Evolutionary conservation across 2,888 invertebrate genomes (phyloP).

Genomic region (Parapristionchus giblindavisi): DNA sequence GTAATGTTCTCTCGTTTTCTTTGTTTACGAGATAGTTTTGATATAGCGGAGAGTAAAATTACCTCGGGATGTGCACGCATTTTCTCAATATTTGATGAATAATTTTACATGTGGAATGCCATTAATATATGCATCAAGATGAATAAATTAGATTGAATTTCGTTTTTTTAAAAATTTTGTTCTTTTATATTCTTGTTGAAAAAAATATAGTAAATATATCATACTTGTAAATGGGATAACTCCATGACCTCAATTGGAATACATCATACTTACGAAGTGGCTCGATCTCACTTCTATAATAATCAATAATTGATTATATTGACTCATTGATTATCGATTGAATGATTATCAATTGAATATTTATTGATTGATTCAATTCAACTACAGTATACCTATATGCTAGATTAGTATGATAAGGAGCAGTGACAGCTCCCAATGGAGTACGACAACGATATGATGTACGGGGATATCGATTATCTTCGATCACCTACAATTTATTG

Average conservation of each 20-base stretch:
- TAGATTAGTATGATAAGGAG: slow-evolving; percentile 67
- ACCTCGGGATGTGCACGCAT: too few relatives aligned
- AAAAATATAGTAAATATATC: too few relatives aligned
- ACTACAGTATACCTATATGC: slow-evolving; percentile 51
- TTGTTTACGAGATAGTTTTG: too few relatives aligned
- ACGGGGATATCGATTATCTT: slow-evolving; percentile 42
- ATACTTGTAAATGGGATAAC: slow-evolving; percentile 68
- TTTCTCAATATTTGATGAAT: too few relatives aligned
- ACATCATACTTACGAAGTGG: slow-evolving; percentile 69
- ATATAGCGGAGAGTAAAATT: too few relatives aligned
- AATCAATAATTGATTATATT: neutral
- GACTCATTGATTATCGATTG: neutral
- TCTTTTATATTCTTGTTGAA: too few relatives aligned
- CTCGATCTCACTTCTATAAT: slow-evolving; percentile 39
- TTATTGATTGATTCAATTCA: neutral
- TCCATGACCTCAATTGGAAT: slow-evolving; percentile 68
- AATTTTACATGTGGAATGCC: too few relatives aligned
- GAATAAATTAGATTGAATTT: too few relatives aligned
- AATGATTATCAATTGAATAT: neutral
- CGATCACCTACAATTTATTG: slow-evolving; percentile 40
- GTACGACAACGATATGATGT: slow-evolving; percentile 54
- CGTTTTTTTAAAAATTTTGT: too few relatives aligned
- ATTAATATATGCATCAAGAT: too few relatives aligned
- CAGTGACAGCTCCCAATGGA: slow-evolving; percentile 62
- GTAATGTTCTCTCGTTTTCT: too few relatives aligned